Percentiles rank a stretch among this genome's conserved stretches.
Evolutionary conservation across 2,888 invertebrate species (phyloP).

Genomic region (Amiota communis): DNA sequence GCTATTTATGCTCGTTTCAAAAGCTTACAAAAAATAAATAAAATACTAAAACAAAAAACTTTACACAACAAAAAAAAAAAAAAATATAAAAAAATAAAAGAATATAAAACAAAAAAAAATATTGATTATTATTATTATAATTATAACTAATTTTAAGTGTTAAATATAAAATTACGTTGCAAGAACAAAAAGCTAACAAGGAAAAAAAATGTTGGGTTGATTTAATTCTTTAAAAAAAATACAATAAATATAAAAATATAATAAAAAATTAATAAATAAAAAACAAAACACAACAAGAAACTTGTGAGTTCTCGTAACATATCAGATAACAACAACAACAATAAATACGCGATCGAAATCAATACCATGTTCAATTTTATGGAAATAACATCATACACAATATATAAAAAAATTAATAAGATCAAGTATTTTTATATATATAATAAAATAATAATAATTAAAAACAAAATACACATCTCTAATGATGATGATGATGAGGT

Average conservation of each 20-base stretch:
- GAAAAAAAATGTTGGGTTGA: conserved; percentile 31
- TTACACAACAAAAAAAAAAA: conserved; percentile 29
- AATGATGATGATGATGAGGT: conserved; percentile 55
- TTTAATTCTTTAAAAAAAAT: too few species aligned
- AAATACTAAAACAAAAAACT: too few species aligned
- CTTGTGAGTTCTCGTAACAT: conserved; percentile 60
- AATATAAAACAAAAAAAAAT: conserved; percentile 33
- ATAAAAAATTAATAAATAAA: conserved; percentile 37
- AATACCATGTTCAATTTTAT: conserved; percentile 55
- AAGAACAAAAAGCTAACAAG: conserved; percentile 44
- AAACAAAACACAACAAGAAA: conserved; percentile 27
- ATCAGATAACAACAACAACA: conserved; percentile 51
- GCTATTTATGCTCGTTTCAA: conserved; percentile 56
- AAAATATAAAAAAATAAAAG: conserved; percentile 32
- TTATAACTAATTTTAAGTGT: conserved; percentile 52
- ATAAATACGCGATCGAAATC: conserved; percentile 48
- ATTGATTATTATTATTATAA: conserved; percentile 33
- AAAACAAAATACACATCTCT: conserved; percentile 8
- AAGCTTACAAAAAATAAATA: conserved; percentile 43
- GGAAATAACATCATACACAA: conserved; percentile 34
- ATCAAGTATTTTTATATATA: conserved; percentile 30
- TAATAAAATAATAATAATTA: conserved; percentile 5
- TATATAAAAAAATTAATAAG: conserved; percentile 19
- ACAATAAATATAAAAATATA: neutral
- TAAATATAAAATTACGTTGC: conserved; percentile 40